Conservation (phyloP, 2,113 vertebrate species). For the Phyllostomus hastatus region DNA sequence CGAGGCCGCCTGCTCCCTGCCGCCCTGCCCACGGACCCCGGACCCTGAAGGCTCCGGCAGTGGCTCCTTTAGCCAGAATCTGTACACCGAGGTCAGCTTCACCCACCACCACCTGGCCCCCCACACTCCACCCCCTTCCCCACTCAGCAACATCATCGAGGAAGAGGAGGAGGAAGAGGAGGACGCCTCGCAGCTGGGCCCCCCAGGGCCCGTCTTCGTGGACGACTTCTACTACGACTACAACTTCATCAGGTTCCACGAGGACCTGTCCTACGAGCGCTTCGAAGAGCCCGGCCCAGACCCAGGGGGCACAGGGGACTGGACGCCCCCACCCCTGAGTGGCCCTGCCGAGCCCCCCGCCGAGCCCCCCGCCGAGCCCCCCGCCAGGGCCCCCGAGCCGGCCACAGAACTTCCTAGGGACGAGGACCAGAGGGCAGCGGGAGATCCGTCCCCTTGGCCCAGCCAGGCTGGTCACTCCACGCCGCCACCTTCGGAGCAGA, state of each 20-base stretch:
- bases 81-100: constrained; percentile 88
- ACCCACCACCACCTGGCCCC: constrained; percentile 71
- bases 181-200: constrained; percentile 79
- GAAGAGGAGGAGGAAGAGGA: constrained; percentile 47
- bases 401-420: not conserved
- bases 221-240: constrained; percentile 99
- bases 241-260: constrained; percentile 98
- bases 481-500: not conserved
- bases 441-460: not conserved
- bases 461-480: not conserved
- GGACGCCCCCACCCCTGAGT: not conserved
- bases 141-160: too few species aligned
- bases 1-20: constrained; percentile 71
- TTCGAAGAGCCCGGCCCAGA: constrained; percentile 56
- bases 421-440: fast-evolving
- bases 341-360: too few species aligned
- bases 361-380: not conserved
- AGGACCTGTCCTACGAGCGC: constrained; percentile 88
- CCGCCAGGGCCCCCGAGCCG: fast-evolving
- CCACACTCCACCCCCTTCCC: not conserved
- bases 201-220: constrained; percentile 82
- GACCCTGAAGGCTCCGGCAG: constrained; percentile 90
- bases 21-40: constrained; percentile 73
- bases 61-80: constrained; percentile 88
- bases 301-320: not conserved